A percentile compares a stretch with the other conserved stretches of the same genome.
phyloP scores from a whole-genome alignment of 2,113 vertebrate species.

The Dasypus novemcinctus region DNA sequence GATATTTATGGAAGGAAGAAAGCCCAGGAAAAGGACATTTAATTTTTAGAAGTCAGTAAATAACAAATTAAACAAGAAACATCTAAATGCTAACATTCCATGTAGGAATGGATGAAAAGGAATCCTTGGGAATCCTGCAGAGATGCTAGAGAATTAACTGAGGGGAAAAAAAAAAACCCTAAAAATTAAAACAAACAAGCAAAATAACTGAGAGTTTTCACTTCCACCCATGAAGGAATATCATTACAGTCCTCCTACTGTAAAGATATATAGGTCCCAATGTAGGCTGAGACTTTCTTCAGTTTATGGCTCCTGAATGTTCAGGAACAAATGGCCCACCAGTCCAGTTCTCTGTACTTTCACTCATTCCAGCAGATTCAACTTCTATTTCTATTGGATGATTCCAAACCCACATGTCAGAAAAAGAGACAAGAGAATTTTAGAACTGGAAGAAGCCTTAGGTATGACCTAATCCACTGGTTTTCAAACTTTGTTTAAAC shows the following conservation, averaged over 20 bases:
- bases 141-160: conserved; percentile 10
- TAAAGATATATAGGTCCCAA: neutral
- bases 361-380: neutral
- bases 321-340: neutral
- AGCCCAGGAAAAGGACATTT: neutral
- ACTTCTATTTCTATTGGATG: neutral
- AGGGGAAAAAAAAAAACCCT: too few relatives aligned
- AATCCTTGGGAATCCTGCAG: neutral
- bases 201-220: neutral
- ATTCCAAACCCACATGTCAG: neutral
- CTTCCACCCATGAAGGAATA: neutral
- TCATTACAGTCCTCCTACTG: neutral
- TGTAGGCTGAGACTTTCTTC: neutral
- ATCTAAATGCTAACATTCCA: neutral
- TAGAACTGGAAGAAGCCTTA: neutral
- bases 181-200: too few relatives aligned
- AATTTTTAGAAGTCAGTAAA: neutral
- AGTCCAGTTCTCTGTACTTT: neutral
- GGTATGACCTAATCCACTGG: neutral
- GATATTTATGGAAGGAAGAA: neutral
- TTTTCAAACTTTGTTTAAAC: conserved; percentile 2
- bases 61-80: neutral
- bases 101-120: neutral
- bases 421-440: neutral
- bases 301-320: neutral